Base-by-base conservation (phyloP, 2,888 invertebrate species). In the Cotesia congregata region DNA sequence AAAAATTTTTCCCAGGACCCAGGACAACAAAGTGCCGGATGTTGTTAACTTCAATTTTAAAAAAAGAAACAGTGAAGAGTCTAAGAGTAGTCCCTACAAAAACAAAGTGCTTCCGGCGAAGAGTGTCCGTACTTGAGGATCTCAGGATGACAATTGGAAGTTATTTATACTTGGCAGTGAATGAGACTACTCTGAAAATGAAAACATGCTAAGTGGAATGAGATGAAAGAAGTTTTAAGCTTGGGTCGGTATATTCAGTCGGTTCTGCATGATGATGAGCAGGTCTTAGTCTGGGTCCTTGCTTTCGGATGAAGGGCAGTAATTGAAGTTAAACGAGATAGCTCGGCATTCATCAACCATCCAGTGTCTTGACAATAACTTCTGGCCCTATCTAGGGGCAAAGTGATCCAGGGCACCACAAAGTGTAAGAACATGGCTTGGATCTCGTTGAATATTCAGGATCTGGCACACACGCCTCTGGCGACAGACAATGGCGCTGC, bases 251-350 rank as follows among this genome's bases (percentile, higher is more conserved):
- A 12, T 30, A 30, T 30, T 30, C 39, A 73, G 75, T 5, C 20
- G 20, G 39, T 71, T n/a, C 17, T 30, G 59, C 12, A 30, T 38
- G 6, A 40, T 38, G 17, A 15, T 30, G 12, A 30, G 38, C 12
- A 20, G 17, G n/a, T 6, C n/a, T 15, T 67, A 69, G 41, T 72
- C 38, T 30, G n/a, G 61, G 75, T 61, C 30, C 30, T 30, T 30
- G 74, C 62, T 78, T 67, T 80, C 78, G 80, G 81, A 80, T 85
- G 83, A 86, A 86, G 77, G 78, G 83, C 74, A 85, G 84, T 86
- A 86, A 86, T 86, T 85, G 85, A 86, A 86, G 86, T 86, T 86
- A 86, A 86, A 86, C 86, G 85, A 85, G 86, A 86, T 84, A 85
- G 83, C 85, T 83, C 76, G 74, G 85, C 85, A 85, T 85, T 85